Base-by-base conservation (phyloP, 1,140 invertebrate species). In the Brachionus plicatilis region DNA sequence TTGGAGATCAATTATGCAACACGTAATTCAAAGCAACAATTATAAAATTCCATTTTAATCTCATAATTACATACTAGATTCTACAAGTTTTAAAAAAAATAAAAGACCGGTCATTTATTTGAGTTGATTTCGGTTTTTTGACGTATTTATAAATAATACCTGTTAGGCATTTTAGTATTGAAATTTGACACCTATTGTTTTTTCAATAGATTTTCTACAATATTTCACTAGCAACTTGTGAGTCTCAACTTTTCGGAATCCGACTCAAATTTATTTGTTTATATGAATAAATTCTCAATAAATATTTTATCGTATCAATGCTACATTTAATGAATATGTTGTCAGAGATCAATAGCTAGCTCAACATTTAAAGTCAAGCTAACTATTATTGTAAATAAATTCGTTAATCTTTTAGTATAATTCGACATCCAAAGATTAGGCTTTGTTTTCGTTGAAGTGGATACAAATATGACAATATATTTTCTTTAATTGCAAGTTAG, bases 1-100 rank as follows among this genome's bases (percentile, higher is more conserved):
- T 76, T 76, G 72, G 72, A 76, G 72, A 76, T 76, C 72, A 76
- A 76, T 76, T 76, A 76, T 76, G 24, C 27, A 76, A 76, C 47
- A 37, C 20, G 8, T 12, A 76, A 50, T 50, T 76, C 41, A 76
- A 76, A 76, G 72, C 14, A 76, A 75, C 41, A 45, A 75, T 43
- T 43, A 75, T 17, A 75, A 45, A 37, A 75, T 75, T 75, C 70
- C 70, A 75, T 50, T 37, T 60, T 50, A 76, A 50, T 76, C 45
- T 76, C 27, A 76, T 72, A 72, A 72, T 72, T 72, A 72, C 41
- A 68, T 68, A 33, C 66, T 37, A 41, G 37, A 72, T 72, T 41
- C 7, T 33, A 68, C 66, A 43, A 43, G 37, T 72, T 43, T 12
- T 9, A 70, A 72, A 43, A 72, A 72, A 72, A 37, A 72, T 43